Percentiles rank a stretch among this genome's conserved stretches.
Conservation (phyloP, 2,113 vertebrate species). For the Cyrtonyx montezumae region DNA sequence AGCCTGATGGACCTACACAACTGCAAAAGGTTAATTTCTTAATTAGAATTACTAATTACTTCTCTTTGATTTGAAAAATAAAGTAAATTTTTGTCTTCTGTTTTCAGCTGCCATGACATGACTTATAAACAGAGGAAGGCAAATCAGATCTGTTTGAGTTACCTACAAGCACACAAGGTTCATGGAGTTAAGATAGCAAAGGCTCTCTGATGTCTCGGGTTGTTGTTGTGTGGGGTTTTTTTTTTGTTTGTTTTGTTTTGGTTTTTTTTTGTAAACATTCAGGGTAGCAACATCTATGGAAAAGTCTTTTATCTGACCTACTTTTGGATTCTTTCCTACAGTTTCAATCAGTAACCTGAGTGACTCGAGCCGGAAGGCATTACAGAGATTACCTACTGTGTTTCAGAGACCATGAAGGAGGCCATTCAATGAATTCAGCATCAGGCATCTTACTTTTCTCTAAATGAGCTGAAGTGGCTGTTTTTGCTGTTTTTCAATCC, state of each 20-base stretch:
- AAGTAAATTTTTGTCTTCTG: neutral
- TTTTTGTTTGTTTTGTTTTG: neutral
- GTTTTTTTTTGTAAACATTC: neutral
- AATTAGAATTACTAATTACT: neutral
- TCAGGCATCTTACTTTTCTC: no score
- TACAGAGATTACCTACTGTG: no score
- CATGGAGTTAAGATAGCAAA: slow-evolving; percentile 89
- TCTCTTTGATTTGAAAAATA: neutral
- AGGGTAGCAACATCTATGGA: neutral
- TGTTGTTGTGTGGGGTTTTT: no score
- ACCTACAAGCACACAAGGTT: slow-evolving; percentile 83
- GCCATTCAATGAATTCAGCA: no score
- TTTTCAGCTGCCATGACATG: slow-evolving; percentile 92
- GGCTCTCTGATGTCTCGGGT: neutral
- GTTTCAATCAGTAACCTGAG: slow-evolving; percentile 94
- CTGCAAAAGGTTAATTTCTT: no score
- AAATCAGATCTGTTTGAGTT: slow-evolving; percentile 85
- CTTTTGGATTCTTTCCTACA: slow-evolving; percentile 46
- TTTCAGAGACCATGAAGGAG: no score
- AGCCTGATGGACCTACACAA: no score
- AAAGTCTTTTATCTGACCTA: neutral
- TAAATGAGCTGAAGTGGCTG: neutral
- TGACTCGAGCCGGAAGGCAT: slow-evolving; percentile 74
- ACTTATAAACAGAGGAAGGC: slow-evolving; percentile 91
- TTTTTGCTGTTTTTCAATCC: slow-evolving; percentile 1